Evolutionary conservation across 2,888 invertebrate genomes (phyloP).

Genomic region (Plusia festucae): DNA sequence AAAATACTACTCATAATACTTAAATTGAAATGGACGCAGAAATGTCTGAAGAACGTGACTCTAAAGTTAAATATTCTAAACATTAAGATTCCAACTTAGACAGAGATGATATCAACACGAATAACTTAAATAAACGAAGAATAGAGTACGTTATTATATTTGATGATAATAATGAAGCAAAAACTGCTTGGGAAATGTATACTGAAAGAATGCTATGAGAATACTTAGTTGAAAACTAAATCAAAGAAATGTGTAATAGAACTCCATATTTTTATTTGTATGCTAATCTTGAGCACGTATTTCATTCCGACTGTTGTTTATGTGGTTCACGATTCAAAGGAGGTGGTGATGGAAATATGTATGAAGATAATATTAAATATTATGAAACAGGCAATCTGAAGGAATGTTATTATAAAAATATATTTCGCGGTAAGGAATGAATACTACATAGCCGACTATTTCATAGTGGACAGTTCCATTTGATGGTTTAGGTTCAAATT

Average conservation of each 20-base stretch:
- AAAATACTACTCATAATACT: conserved; percentile 42
- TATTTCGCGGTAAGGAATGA: too few relatives aligned
- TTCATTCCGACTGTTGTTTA: conserved; percentile 4
- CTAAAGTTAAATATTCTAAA: conserved; percentile 51
- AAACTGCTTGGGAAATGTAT: conserved; percentile 38
- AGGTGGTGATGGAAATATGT: conserved; percentile 1
- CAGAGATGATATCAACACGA: conserved; percentile 58
- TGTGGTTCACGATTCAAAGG: conserved; percentile 1
- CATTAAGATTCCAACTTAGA: conserved; percentile 60
- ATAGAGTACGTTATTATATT: conserved; percentile 50
- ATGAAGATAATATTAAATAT: neutral
- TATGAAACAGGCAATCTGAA: neutral
- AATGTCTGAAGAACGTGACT: conserved; percentile 56
- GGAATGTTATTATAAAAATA: neutral
- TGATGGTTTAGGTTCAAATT: too few relatives aligned
- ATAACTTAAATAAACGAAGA: conserved; percentile 49
- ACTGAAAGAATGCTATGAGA: conserved; percentile 23
- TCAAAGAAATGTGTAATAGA: conserved; percentile 17
- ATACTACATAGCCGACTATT: too few relatives aligned
- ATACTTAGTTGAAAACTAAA: conserved; percentile 18
- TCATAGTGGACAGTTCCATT: too few relatives aligned
- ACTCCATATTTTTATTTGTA: conserved; percentile 12
- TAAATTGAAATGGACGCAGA: conserved; percentile 46
- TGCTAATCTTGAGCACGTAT: neutral
- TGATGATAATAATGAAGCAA: conserved; percentile 48